phyloP scores from a whole-genome alignment of 2,797 vertebrate genomes.

The Capromys pilorides region DNA sequence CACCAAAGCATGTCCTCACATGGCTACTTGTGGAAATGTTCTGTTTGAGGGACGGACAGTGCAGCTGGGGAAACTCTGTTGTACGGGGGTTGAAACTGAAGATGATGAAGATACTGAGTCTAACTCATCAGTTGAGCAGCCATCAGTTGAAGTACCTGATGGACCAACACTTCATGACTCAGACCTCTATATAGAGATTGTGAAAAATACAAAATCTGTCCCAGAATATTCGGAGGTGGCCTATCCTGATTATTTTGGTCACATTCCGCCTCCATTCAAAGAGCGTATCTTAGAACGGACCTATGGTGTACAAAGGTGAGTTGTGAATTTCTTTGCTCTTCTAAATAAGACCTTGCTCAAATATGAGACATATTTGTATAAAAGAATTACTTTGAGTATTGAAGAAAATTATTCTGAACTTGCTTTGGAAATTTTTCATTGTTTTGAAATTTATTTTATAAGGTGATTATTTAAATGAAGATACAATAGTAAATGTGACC shows the following conservation, averaged over 20 bases:
- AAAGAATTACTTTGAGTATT: conserved; percentile 11
- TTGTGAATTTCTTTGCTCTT: background rate
- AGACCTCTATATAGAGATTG: conserved; percentile 95
- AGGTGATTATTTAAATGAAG: conserved; percentile 3
- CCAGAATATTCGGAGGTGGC: conserved; percentile 96
- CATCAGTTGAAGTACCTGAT: conserved; percentile 89
- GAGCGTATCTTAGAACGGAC: conserved; percentile 95
- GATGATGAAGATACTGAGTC: conserved; percentile 89
- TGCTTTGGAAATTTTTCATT: conserved; percentile 50
- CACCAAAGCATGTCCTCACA: conserved; percentile 81
- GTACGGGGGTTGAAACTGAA: conserved; percentile 90
- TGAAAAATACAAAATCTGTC: conserved; percentile 93
- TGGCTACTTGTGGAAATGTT: conserved; percentile 83
- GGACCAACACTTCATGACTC: conserved; percentile 93
- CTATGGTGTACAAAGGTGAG: conserved; percentile 98
- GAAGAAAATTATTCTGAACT: conserved; percentile 43
- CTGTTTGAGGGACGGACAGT: conserved; percentile 87
- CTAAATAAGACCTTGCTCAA: background rate
- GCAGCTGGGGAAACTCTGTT: conserved; percentile 88
- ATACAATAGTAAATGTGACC: conserved; percentile 8
- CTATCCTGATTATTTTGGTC: conserved; percentile 99
- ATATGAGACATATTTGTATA: background rate
- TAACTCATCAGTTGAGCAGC: conserved; percentile 87
- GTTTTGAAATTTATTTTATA: conserved; percentile 64
- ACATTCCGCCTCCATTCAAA: conserved; percentile 92